A percentile compares a stretch with the other conserved stretches of the same genome.
Conservation (phyloP, 2,888 invertebrate species). For the Nycteola revayana region DNA sequence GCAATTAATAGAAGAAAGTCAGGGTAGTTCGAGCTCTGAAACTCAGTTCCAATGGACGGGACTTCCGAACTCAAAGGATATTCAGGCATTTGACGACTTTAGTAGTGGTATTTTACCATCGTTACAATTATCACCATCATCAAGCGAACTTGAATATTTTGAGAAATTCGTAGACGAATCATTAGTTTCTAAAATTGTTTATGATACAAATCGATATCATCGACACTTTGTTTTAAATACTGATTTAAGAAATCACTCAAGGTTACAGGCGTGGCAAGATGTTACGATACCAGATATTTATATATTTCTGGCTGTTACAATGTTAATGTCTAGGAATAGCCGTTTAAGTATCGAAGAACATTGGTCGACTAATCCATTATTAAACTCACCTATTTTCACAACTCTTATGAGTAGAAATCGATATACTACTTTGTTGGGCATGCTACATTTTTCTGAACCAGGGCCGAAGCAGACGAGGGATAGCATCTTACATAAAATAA, state of each 20-base stretch:
- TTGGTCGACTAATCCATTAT: not conserved
- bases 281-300: not conserved
- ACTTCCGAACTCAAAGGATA: too few species aligned
- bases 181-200: not conserved
- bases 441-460: slow-evolving; percentile 16
- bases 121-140: too few species aligned
- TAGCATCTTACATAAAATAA: slow-evolving; percentile 16
- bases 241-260: not conserved
- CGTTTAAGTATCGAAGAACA: not conserved
- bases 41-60: too few species aligned
- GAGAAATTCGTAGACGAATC: not conserved
- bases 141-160: too few species aligned
- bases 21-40: too few species aligned
- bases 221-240: not conserved
- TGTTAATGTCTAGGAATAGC: not conserved
- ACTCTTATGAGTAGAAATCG: slow-evolving; percentile 12
- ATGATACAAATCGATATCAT: not conserved
- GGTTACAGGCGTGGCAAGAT: not conserved
- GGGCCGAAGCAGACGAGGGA: slow-evolving; percentile 12
- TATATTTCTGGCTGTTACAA: not conserved
- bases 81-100: too few species aligned
- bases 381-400: slow-evolving; percentile 11
- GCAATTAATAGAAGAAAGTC: too few species aligned
- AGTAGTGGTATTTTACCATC: too few species aligned
- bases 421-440: slow-evolving; percentile 13